phyloP scores from a whole-genome alignment of 2,797 vertebrate genomes.

The Lutjanus campechanus region DNA sequence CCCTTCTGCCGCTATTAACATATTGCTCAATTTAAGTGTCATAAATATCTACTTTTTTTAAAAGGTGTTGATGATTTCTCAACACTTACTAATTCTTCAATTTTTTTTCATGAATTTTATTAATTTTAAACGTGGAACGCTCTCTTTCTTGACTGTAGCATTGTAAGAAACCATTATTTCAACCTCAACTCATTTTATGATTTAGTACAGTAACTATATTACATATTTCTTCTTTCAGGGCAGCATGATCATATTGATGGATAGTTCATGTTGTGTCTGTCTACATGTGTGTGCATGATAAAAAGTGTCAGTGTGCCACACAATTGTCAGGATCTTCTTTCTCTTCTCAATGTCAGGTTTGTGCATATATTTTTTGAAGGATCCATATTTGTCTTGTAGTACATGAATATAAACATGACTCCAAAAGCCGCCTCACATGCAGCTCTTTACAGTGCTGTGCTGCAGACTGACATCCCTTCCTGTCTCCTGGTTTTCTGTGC shows the following conservation, averaged over 20 bases:
- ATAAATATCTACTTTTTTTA: no score
- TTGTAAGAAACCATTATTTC: no score
- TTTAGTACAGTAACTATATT: no score
- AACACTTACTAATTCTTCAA: no score
- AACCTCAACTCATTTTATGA: no score
- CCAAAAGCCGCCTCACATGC: slow-evolving; percentile 34
- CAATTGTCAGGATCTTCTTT: slow-evolving; percentile 53
- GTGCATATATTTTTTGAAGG: slow-evolving; percentile 63
- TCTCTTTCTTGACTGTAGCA: no score
- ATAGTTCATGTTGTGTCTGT: slow-evolving; percentile 25
- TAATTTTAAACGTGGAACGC: no score
- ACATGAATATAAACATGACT: slow-evolving; percentile 84
- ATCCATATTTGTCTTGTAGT: slow-evolving; percentile 69
- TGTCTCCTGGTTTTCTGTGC: slow-evolving; percentile 64
- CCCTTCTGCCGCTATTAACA: no score
- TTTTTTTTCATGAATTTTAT: no score
- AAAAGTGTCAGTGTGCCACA: slow-evolving; percentile 50
- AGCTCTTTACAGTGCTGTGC: slow-evolving; percentile 37
- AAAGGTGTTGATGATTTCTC: no score
- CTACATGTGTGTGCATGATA: slow-evolving; percentile 31
- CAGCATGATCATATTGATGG: slow-evolving; percentile 15
- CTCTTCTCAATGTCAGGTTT: slow-evolving; percentile 63
- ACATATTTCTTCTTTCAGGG: no score
- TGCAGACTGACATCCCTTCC: slow-evolving; percentile 69
- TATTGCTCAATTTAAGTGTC: no score